These are phyloP conservation scores for Helobdella robusta DNA, from an alignment of 2,888 invertebrate genomes.

Conservation along the genomic window DNA sequence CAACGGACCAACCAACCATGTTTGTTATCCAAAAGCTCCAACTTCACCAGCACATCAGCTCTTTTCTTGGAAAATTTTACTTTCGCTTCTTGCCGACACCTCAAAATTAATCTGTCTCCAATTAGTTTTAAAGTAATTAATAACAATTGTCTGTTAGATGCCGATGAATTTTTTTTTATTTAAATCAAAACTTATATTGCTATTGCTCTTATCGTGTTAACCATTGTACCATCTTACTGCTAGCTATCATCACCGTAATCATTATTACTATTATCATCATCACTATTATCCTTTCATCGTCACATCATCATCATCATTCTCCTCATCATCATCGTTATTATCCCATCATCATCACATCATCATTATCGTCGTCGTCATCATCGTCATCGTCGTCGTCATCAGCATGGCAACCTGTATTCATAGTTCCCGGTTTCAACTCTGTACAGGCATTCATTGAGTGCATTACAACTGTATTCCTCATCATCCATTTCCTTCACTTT, in stretches of 20 bases:
- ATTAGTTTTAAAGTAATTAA: neutral
- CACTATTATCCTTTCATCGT: too few relatives aligned
- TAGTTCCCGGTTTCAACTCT: constrained; percentile 98
- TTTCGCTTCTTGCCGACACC: constrained; percentile 90
- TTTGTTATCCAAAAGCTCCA: constrained; percentile 93
- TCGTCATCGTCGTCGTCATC: too few relatives aligned
- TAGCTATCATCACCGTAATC: too few relatives aligned
- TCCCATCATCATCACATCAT: too few relatives aligned
- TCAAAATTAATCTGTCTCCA: constrained; percentile 71
- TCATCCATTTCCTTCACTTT: constrained; percentile 99
- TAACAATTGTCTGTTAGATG: neutral
- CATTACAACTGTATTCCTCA: constrained; percentile 81
- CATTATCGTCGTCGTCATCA: too few relatives aligned
- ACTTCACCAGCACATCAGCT: constrained; percentile 71
- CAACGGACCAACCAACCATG: too few relatives aligned
- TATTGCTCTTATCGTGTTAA: too few relatives aligned
- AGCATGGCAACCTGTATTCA: constrained; percentile 86
- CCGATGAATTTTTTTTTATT: neutral
- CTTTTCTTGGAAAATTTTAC: constrained; percentile 69
- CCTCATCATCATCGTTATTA: too few relatives aligned
- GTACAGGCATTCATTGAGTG: constrained; percentile 84
- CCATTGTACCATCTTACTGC: too few relatives aligned
- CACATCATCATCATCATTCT: too few relatives aligned
- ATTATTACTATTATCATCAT: too few relatives aligned
- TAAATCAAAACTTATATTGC: neutral